Base-by-base conservation (phyloP, 2,888 invertebrate species). In the Hydroisotoma schaefferi region DNA sequence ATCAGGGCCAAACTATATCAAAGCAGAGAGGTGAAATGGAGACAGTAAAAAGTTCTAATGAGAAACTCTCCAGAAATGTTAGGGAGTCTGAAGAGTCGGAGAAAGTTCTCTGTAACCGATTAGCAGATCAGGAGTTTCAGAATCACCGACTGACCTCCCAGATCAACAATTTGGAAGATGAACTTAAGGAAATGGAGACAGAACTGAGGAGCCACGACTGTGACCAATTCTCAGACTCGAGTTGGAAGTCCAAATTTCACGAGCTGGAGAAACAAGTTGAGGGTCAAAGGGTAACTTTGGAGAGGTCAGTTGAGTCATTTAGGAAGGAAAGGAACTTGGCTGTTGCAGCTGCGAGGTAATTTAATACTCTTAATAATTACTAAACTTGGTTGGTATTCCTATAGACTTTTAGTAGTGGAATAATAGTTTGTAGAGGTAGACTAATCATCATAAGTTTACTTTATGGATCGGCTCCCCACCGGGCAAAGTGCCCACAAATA, bases 201-300 rank as follows among this genome's bases (percentile, higher is more conserved):
- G 65, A 71, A 22, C 23, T 71, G 28, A 48, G 37, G 20, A 18
- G 44, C 2, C 71, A 71, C 25, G 61, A 65, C 43, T 71, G 71
- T 40, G 66, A 69, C 18, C 66, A 71, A 0, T 62, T 46, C 55
- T 61, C 67, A 3, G 66, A 71, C n/a, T 62, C 66, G 0, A 56
- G 52, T 8, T 67, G 57, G 22, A 61, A 60, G 38, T 38, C 43
- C 18, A 60, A 61, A 53, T 20, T 65, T 25, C 43, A 51, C 4
- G 52, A 59, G 46, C 15, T 60, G 44, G 54, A 57, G 25, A 43
- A 49, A 44, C 57, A 22, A 49, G 60, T 57, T 28, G 25, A 38
- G 44, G 46, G 5, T 10, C 56, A 28, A 55, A 53, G 10, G 18
- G 12, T 23, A 33, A 44, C 27, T 43, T 61, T 46, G 58, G 43